Evolutionary conservation across 2,797 vertebrate genomes (phyloP).

Genomic region (Chrysocyon brachyurus): DNA sequence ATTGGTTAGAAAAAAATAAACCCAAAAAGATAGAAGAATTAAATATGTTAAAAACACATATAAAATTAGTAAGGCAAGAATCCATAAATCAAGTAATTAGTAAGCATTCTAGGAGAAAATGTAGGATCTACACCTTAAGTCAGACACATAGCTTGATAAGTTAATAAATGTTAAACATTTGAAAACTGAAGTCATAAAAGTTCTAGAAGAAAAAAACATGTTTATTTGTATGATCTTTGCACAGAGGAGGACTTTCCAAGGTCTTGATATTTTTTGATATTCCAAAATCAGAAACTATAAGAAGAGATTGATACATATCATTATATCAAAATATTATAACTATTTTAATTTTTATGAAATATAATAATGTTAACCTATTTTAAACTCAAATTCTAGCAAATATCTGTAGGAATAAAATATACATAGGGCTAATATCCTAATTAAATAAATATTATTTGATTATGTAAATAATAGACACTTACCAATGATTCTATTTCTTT

Average conservation of each 20-base stretch:
- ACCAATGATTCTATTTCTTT: neutral
- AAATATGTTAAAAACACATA: neutral
- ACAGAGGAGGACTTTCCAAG: neutral
- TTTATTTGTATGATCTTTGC: neutral
- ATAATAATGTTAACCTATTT: neutral
- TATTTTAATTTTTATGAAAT: neutral
- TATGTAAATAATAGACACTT: neutral
- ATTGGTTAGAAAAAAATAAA: neutral
- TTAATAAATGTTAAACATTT: neutral
- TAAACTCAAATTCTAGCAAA: neutral
- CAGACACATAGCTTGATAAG: neutral
- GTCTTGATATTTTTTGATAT: neutral
- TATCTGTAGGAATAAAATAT: neutral
- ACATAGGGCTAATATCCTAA: neutral
- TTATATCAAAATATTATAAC: neutral
- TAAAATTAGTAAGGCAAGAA: neutral
- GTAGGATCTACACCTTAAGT: neutral
- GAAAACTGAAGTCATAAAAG: neutral
- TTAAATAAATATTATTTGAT: neutral
- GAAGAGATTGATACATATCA: neutral
- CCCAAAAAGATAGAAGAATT: neutral
- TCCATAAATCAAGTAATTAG: neutral
- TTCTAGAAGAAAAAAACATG: neutral
- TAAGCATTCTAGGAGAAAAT: neutral
- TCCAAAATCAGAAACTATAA: neutral